Base-by-base conservation (phyloP, 2,888 invertebrate species). In the Patella pellucida region DNA sequence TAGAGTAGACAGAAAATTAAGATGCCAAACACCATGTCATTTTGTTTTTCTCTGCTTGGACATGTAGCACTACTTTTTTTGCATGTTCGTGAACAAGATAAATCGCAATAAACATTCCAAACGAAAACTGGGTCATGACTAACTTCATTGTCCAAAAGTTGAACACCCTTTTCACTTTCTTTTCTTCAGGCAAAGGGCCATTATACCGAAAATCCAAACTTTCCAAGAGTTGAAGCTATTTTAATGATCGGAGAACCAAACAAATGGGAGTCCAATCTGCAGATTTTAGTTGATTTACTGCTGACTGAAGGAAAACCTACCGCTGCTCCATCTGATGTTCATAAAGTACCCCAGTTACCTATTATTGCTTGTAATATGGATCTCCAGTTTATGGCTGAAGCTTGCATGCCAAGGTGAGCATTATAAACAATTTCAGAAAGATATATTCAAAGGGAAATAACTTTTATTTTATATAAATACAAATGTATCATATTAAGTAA, bases 291-390 rank as follows among this genome's bases (percentile, higher is more conserved):
- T 16, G 91, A 91, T 78, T 81, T 91, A 14, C 81, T 91, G 41
- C 79, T 89, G 75, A 90, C 91, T 0, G 87, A 90, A 72, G 91
- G 91, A 14, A 85, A 87, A 73, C 91, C 91, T n/a, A 84, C 80
- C n/a, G 75, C 82, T 41, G 83, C 86, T 54, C 83, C 85, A 9
- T 79, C 81, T 15, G 86, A 86, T 14, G 81, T 83, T 5, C 73
- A 79, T 62, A 68, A 75, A 19, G 77, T 85, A 75, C 79, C 81
- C 15, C 90, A 90, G 77, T 79, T 91, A 15, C 91, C 91, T 19
- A 82, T 91, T 67, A 87, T 91, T 52, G 91, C 90, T 51, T 91
- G 91, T 82, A 91, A 91, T 80, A 90, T 90, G 88, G 91, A 91
- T 79, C 86, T 91, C 4, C 89, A 89, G 71, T 91, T 91, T 82